Percentiles rank a stretch among this genome's conserved stretches.
Conservation (phyloP, 2,113 vertebrate genomes). For the Eretmochelys imbricata region DNA sequence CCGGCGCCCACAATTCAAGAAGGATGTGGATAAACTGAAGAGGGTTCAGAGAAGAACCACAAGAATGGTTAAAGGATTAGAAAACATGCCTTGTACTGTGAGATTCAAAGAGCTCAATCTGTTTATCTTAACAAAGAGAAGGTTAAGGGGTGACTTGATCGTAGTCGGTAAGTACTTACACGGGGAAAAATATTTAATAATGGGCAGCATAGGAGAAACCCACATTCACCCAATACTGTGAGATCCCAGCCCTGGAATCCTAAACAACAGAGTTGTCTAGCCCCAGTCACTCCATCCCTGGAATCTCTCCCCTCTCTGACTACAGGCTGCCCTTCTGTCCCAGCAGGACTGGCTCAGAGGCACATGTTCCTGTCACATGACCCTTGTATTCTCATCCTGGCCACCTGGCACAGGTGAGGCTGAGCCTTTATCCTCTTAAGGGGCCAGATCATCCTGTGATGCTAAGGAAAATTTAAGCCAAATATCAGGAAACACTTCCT, state of each 20-base stretch:
- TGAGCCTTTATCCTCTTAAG: background rate
- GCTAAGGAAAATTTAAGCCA: background rate
- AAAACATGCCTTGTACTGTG: too few species aligned
- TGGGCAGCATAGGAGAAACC: background rate
- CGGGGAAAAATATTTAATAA: too few species aligned
- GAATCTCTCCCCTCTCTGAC: background rate
- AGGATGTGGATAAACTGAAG: too few species aligned
- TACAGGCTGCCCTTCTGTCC: background rate
- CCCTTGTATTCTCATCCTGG: background rate
- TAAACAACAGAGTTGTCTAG: background rate
- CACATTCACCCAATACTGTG: background rate
- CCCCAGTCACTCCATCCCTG: background rate
- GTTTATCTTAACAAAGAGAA: too few species aligned
- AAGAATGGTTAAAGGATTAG: too few species aligned
- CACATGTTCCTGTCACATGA: background rate
- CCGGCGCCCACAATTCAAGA: too few species aligned
- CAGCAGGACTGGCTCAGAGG: background rate
- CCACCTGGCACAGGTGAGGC: background rate
- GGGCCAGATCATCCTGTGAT: background rate
- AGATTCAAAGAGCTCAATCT: too few species aligned
- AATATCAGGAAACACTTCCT: background rate
- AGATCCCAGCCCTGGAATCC: fast-evolving
- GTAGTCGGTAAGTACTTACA: too few species aligned
- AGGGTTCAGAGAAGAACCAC: too few species aligned
- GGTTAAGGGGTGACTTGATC: too few species aligned